These are phyloP conservation scores for Diachasmimorpha longicaudata DNA, from an alignment of 1,140 invertebrate species.

Conservation along the genomic window DNA sequence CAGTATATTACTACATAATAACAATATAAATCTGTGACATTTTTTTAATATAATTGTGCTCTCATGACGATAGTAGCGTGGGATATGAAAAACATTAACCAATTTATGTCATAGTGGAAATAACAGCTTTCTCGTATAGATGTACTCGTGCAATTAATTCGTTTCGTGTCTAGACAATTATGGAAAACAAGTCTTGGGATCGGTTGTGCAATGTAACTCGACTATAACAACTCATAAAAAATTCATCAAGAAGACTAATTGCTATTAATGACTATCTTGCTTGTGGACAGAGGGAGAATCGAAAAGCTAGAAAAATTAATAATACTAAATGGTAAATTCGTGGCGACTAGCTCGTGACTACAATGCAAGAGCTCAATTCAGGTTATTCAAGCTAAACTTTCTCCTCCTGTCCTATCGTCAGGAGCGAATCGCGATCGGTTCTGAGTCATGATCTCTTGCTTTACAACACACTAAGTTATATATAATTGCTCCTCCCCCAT, in stretches of 20 bases:
- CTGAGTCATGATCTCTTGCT: slow-evolving; percentile 52
- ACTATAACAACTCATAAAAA: slow-evolving; percentile 36
- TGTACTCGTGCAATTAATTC: slow-evolving; percentile 4
- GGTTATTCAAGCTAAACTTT: slow-evolving; percentile 50
- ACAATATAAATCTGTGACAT: background rate
- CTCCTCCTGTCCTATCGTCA: slow-evolving; percentile 37
- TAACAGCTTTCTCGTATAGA: background rate
- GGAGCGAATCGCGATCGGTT: slow-evolving; percentile 49
- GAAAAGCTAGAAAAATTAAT: background rate
- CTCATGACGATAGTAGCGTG: background rate
- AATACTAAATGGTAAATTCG: background rate
- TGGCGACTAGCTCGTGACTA: background rate
- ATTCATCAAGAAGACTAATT: slow-evolving; percentile 52
- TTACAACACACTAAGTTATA: slow-evolving; percentile 27
- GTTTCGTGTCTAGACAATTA: slow-evolving; percentile 6
- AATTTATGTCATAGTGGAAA: background rate
- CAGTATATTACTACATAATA: background rate
- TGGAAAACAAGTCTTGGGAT: slow-evolving; percentile 9
- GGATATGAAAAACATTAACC: background rate
- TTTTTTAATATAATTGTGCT: background rate
- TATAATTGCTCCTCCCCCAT: background rate
- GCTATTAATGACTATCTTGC: slow-evolving; percentile 34
- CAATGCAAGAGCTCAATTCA: slow-evolving; percentile 33
- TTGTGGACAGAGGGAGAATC: background rate
- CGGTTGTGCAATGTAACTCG: slow-evolving; percentile 16